Evolutionary conservation across 2,888 invertebrate species (phyloP).

Genomic region (Athalia circularis): DNA sequence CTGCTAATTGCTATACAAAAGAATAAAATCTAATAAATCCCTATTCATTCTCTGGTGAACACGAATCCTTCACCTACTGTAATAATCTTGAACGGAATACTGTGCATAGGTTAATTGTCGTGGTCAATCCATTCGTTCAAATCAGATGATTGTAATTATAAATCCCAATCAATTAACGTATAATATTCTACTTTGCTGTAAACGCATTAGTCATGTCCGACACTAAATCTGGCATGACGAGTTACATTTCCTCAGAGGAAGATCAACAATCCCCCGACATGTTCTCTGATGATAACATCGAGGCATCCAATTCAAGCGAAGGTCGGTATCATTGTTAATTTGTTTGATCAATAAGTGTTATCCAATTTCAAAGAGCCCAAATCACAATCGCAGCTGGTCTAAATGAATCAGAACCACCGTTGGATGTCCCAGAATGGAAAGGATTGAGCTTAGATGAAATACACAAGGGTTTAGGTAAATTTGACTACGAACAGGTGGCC

Average conservation of each 20-base stretch:
- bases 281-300: conserved; percentile 27
- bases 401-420: conserved; percentile 61
- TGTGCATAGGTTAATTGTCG: too few species aligned
- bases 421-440: conserved; percentile 70
- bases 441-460: conserved; percentile 74
- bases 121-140: too few species aligned
- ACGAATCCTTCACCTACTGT: too few species aligned
- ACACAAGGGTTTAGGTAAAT: conserved; percentile 73
- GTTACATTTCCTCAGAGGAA: not conserved
- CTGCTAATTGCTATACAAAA: too few species aligned
- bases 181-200: too few species aligned
- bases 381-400: conserved; percentile 54
- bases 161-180: too few species aligned
- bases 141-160: too few species aligned
- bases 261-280: conserved; percentile 27
- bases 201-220: conserved; percentile 3
- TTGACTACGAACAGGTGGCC: conserved; percentile 73
- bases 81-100: too few species aligned
- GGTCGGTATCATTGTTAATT: not conserved
- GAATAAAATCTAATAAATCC: too few species aligned
- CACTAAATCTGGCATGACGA: conserved; percentile 4
- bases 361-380: not conserved
- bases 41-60: too few species aligned
- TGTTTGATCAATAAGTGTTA: not conserved
- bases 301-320: conserved; percentile 25